These are phyloP conservation scores for Saccostrea glomerata DNA, from an alignment of 1,140 invertebrate genomes.

Conservation along the genomic window DNA sequence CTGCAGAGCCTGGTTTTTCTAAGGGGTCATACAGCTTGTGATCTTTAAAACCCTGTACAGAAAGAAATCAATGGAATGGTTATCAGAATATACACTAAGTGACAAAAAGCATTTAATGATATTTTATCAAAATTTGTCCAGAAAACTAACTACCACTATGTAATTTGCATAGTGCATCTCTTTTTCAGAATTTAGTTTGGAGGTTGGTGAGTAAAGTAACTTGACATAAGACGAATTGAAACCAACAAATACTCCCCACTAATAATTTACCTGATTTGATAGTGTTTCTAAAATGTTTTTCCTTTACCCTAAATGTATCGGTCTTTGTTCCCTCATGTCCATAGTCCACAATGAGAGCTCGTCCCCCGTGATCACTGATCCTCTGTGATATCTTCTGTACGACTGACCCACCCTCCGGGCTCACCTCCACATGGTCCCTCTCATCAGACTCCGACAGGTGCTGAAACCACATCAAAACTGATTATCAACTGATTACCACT, in stretches of 20 bases:
- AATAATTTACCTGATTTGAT: no score
- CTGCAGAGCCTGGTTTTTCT: conserved; percentile 88
- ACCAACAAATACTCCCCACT: no score
- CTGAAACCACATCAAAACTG: conserved; percentile 9
- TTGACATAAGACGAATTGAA: no score
- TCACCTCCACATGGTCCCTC: conserved; percentile 88
- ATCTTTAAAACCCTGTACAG: conserved; percentile 88
- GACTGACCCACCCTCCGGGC: conserved; percentile 86
- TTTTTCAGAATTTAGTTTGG: no score
- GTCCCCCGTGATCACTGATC: conserved; percentile 89
- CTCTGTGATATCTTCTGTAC: conserved; percentile 86
- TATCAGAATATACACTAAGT: no score
- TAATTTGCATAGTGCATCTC: no score
- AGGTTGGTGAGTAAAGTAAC: no score
- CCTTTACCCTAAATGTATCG: conserved; percentile 91
- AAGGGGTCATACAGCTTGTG: conserved; percentile 93
- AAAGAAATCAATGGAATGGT: not conserved
- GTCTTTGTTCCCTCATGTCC: conserved; percentile 92
- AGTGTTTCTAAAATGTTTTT: not conserved
- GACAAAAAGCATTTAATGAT: no score
- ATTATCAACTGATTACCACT: no score
- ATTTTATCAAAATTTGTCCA: no score
- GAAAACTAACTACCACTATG: no score
- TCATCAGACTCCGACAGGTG: conserved; percentile 65
- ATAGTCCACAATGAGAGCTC: conserved; percentile 94